phyloP scores from a whole-genome alignment of 2,113 vertebrate genomes.

The Choloepus hoffmanni region DNA sequence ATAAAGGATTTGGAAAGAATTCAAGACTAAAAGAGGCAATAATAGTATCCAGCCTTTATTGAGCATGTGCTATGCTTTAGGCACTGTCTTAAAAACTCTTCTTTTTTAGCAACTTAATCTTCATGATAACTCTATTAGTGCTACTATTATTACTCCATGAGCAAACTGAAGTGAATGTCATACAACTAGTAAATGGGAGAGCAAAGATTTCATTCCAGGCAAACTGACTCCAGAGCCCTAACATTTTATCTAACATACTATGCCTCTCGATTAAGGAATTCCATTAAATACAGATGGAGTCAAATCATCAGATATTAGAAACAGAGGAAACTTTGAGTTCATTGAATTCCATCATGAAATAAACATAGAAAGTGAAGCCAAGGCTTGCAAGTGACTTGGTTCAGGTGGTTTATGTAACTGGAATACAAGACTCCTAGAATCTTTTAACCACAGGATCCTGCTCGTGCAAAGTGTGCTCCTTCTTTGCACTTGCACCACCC shows the following conservation, averaged over 20 bases:
- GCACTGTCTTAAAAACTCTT: neutral
- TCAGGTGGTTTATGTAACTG: neutral
- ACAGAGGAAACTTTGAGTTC: neutral
- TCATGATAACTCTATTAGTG: neutral
- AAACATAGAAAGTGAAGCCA: neutral
- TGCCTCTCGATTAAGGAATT: neutral
- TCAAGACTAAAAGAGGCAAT: neutral
- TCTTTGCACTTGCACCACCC: neutral
- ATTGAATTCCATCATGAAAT: slow-evolving; percentile 39
- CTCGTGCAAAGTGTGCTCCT: neutral
- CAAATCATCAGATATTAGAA: neutral
- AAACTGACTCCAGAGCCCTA: neutral
- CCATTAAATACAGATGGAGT: neutral
- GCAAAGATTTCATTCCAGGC: neutral
- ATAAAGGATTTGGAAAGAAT: neutral
- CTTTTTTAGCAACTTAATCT: neutral
- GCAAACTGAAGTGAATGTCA: neutral
- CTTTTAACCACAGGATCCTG: neutral
- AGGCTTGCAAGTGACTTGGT: neutral
- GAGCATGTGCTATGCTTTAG: neutral
- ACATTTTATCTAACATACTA: neutral
- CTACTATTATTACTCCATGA: slow-evolving; percentile 5
- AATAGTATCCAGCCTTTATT: neutral
- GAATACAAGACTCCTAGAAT: neutral
- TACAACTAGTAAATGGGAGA: neutral